Evolutionary conservation across 2,888 invertebrate species (phyloP).

Genomic region (Andrena praecox): DNA sequence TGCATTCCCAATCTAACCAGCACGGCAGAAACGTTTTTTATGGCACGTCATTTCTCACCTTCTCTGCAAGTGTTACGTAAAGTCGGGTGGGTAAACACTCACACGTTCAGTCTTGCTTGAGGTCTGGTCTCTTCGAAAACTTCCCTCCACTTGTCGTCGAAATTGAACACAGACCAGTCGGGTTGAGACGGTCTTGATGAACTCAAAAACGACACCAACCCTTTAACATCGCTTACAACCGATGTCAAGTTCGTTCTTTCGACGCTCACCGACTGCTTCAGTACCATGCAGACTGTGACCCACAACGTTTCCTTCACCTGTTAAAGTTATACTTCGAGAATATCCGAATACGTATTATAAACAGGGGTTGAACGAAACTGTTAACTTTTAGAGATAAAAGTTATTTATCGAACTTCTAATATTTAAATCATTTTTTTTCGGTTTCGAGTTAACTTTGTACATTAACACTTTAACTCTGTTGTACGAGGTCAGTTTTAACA

Average conservation of each 20-base stretch:
- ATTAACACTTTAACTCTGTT: no score
- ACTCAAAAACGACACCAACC: constrained; percentile 72
- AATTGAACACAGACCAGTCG: constrained; percentile 71
- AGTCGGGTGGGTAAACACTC: constrained; percentile 37
- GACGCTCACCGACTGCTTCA: constrained; percentile 68
- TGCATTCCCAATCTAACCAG: constrained; percentile 75
- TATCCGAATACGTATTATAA: background rate
- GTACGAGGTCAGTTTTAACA: no score
- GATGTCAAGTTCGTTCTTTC: constrained; percentile 79
- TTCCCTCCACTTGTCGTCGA: constrained; percentile 65
- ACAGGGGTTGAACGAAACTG: no score
- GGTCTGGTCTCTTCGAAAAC: constrained; percentile 64
- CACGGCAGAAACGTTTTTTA: background rate
- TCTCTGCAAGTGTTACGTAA: no score
- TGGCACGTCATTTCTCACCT: background rate
- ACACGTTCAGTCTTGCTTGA: constrained; percentile 73
- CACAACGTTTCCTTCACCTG: constrained; percentile 75
- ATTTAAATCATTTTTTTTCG: no score
- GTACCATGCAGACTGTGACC: constrained; percentile 74
- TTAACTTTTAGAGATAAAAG: no score
- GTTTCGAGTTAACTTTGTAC: no score
- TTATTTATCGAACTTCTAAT: no score
- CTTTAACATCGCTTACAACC: constrained; percentile 67
- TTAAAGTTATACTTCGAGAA: background rate
- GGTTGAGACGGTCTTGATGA: constrained; percentile 60